Percentiles rank a stretch among this genome's conserved stretches.
phyloP scores from a whole-genome alignment of 2,113 vertebrate genomes.

The Aspidoscelis tigris region DNA sequence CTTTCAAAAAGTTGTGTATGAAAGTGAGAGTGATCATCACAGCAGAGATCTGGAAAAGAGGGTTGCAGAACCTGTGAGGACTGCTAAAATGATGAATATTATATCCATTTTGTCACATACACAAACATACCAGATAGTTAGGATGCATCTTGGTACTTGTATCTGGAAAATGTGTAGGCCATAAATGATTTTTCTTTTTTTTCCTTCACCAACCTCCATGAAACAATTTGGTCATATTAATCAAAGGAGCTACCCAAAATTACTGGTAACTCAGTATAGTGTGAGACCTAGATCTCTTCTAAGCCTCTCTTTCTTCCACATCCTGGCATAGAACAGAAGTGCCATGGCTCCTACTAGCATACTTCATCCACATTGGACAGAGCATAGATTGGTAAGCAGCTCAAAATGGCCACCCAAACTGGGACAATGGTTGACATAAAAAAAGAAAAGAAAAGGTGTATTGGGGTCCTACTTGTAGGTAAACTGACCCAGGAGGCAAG shows the following conservation, averaged over 20 bases:
- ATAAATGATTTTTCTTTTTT: neutral
- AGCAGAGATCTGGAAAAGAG: neutral
- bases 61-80: neutral
- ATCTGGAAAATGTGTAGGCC: conserved; percentile 40
- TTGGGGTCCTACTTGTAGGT: too few relatives aligned
- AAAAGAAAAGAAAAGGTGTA: too few relatives aligned
- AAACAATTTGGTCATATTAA: neutral
- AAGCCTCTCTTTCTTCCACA: too few relatives aligned
- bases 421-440: too few relatives aligned
- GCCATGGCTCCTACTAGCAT: too few relatives aligned
- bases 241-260: neutral
- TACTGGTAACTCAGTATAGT: too few relatives aligned
- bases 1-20: neutral
- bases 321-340: too few relatives aligned
- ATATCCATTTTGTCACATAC: neutral
- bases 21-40: neutral
- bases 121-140: neutral
- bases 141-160: neutral
- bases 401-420: too few relatives aligned
- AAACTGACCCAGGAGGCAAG: too few relatives aligned
- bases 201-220: neutral
- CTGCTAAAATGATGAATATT: neutral
- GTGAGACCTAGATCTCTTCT: too few relatives aligned
- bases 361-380: too few relatives aligned
- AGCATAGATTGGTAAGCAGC: too few relatives aligned